Conservation (phyloP, 2,888 invertebrate species). For the Zhengitettix transpicula region DNA sequence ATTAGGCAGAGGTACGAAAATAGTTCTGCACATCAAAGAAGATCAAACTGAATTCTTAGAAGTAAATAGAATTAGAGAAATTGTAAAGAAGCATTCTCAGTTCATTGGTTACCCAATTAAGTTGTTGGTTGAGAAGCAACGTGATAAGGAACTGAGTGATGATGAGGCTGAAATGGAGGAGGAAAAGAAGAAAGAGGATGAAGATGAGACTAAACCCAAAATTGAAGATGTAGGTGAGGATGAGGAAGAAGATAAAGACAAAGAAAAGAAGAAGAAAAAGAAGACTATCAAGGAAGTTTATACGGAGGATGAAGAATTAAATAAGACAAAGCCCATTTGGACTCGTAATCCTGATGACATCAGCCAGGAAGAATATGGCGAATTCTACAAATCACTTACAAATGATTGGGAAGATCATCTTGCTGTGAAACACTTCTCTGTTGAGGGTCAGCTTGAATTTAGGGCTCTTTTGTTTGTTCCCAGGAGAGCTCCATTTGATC, state of each 20-base stretch:
- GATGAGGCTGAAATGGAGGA: slow-evolving; percentile 77
- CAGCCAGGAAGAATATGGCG: slow-evolving; percentile 89
- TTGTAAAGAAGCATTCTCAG: slow-evolving; percentile 97
- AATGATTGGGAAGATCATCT: slow-evolving; percentile 98
- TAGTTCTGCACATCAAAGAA: slow-evolving; percentile 87
- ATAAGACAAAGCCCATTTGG: slow-evolving; percentile 98
- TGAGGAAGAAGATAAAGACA: slow-evolving; percentile 40
- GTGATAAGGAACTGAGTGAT: slow-evolving; percentile 89
- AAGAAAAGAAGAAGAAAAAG: slow-evolving; percentile 73
- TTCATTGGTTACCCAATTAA: slow-evolving; percentile 99
- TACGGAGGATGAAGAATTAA: slow-evolving; percentile 92
- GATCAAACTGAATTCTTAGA: slow-evolving; percentile 90
- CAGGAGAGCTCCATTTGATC: slow-evolving; percentile 86
- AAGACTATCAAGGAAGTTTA: slow-evolving; percentile 97
- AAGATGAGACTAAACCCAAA: slow-evolving; percentile 48
- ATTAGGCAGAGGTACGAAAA: slow-evolving; percentile 86
- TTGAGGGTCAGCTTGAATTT: slow-evolving; percentile 89
- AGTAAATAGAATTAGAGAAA: slow-evolving; percentile 86
- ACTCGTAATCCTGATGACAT: slow-evolving; percentile 94
- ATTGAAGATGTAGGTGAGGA: slow-evolving; percentile 55
- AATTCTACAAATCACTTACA: slow-evolving; percentile 94
- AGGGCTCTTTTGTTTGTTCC: slow-evolving; percentile 84
- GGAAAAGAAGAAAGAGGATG: slow-evolving; percentile 35
- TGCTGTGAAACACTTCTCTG: slow-evolving; percentile 89
- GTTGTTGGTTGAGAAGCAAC: slow-evolving; percentile 86